Percentiles rank a stretch among this genome's conserved stretches.
phyloP scores from a whole-genome alignment of 2,888 invertebrate species.

The Yponomeuta evonymella region DNA sequence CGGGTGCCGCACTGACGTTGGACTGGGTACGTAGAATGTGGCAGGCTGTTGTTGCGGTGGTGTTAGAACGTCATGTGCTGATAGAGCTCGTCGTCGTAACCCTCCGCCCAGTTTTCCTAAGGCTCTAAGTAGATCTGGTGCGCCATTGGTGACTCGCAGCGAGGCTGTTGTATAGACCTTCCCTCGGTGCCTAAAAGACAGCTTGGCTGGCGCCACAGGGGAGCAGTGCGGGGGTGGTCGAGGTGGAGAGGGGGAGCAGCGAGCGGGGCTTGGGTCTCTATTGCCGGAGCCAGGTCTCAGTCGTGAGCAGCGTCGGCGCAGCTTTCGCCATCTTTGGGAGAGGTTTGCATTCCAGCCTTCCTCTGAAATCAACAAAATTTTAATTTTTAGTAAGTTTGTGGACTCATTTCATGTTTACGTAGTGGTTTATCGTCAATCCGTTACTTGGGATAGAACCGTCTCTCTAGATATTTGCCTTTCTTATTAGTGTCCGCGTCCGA shows the following conservation, averaged over 20 bases:
- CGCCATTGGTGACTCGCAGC: conserved; percentile 71
- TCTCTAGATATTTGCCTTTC: conserved; percentile 54
- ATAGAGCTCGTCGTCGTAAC: conserved; percentile 79
- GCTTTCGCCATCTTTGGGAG: conserved; percentile 84
- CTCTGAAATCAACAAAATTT: conserved; percentile 68
- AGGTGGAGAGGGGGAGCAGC: conserved; percentile 75
- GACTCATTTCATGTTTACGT: not conserved
- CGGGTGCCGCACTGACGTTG: conserved; percentile 64
- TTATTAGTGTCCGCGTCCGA: conserved; percentile 78
- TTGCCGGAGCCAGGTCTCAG: conserved; percentile 79
- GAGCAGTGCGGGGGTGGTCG: conserved; percentile 68
- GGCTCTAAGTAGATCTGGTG: conserved; percentile 80
- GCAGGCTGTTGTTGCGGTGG: conserved; percentile 74
- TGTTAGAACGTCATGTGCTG: conserved; percentile 81
- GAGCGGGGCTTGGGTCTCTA: conserved; percentile 72
- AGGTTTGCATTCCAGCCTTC: conserved; percentile 84
- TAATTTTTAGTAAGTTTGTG: not conserved
- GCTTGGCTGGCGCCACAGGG: conserved; percentile 63
- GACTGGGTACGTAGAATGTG: conserved; percentile 84
- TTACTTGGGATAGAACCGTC: not conserved
- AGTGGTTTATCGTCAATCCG: not conserved
- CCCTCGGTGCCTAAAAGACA: conserved; percentile 67
- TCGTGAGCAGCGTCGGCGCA: conserved; percentile 82
- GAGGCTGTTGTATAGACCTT: conserved; percentile 72
- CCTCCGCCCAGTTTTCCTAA: conserved; percentile 83